These are phyloP conservation scores for Illadopsis cleaveri DNA, from an alignment of 2,113 vertebrate genomes.

Conservation along the genomic window DNA sequence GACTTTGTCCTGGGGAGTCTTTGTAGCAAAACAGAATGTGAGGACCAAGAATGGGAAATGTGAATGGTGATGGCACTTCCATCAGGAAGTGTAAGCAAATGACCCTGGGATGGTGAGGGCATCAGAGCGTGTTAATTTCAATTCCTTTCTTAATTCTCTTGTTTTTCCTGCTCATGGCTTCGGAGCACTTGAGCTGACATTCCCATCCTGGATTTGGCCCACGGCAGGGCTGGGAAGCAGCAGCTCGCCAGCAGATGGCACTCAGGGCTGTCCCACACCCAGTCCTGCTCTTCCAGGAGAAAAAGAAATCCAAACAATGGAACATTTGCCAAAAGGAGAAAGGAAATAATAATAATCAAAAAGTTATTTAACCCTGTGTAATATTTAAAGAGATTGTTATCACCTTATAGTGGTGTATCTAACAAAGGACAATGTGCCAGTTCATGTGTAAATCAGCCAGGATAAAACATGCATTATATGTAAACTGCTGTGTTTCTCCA, in stretches of 20 bases:
- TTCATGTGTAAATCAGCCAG: slow-evolving; percentile 51
- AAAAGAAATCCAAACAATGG: slow-evolving; percentile 46
- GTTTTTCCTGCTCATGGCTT: not conserved
- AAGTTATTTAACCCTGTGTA: slow-evolving; percentile 56
- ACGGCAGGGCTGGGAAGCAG: not conserved
- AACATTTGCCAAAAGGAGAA: slow-evolving; percentile 58
- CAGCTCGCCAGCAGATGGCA: slow-evolving; percentile 63
- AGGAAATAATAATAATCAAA: not conserved
- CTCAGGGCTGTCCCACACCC: slow-evolving; percentile 37
- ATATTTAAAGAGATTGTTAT: slow-evolving; percentile 63
- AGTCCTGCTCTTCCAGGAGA: not conserved
- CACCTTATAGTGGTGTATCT: slow-evolving; percentile 18
- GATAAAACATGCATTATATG: slow-evolving; percentile 53
- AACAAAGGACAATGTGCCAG: slow-evolving; percentile 21
- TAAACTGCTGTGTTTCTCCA: slow-evolving; percentile 44
- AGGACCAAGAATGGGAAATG: not conserved
- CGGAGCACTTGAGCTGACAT: not conserved
- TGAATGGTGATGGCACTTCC: not conserved
- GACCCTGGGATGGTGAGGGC: not conserved
- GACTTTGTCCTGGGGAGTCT: not conserved
- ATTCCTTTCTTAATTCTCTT: not conserved
- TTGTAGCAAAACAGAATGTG: not conserved
- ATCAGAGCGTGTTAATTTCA: not conserved
- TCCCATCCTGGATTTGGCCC: not conserved
- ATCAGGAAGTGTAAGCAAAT: not conserved